Evolutionary conservation across 64 coral and sea anemone species (phyloP).

Genomic region (Acropora yongei): DNA sequence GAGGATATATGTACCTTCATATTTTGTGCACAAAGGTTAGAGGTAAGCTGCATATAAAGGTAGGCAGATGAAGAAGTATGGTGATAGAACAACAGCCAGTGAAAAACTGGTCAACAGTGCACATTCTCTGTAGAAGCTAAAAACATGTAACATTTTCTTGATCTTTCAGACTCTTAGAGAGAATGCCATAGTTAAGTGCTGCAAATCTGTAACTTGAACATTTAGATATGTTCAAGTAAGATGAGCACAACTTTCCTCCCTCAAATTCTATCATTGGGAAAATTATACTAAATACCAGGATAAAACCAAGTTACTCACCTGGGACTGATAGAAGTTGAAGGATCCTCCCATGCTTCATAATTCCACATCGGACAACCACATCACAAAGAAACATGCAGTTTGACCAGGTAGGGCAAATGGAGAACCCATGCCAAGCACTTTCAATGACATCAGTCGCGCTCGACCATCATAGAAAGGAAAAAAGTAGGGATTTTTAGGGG

Average conservation of each 20-base stretch:
- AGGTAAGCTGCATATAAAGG: background rate
- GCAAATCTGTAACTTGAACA: background rate
- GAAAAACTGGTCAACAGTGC: constrained; percentile 6
- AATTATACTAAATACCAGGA: background rate
- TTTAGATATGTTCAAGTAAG: background rate
- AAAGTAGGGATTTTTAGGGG: constrained; percentile 58
- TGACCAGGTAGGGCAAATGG: constrained; percentile 54
- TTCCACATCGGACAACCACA: constrained; percentile 27
- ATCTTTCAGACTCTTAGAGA: constrained; percentile 26
- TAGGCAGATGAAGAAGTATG: background rate
- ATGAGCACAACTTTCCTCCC: background rate
- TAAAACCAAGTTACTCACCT: background rate
- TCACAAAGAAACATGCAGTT: constrained; percentile 69
- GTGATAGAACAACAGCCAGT: constrained; percentile 4
- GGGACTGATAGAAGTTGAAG: constrained; percentile 5
- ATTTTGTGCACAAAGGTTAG: background rate
- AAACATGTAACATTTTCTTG: background rate
- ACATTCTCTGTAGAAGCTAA: constrained; percentile 6
- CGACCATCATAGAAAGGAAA: constrained; percentile 51
- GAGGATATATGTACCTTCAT: background rate
- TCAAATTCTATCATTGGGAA: constrained; percentile 23
- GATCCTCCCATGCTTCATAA: background rate
- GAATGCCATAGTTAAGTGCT: background rate
- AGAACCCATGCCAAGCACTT: constrained; percentile 68
- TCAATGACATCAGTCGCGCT: constrained; percentile 54